A percentile compares a stretch with the other conserved stretches of the same genome.
phyloP scores from a whole-genome alignment of 92 coral and sea anemone species.

The Palythoa grandis region DNA sequence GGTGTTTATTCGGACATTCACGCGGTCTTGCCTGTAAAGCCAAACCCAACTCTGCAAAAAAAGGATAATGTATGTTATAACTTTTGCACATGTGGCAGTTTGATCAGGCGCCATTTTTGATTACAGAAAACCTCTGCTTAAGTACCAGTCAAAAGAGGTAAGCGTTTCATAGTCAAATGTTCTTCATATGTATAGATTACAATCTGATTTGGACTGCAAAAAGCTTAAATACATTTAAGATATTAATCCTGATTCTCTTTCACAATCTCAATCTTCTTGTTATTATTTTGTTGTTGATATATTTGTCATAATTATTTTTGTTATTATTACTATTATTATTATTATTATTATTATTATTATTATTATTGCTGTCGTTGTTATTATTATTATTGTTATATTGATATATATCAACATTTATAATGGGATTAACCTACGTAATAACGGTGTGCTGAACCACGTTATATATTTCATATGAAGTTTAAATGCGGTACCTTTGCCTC shows the following conservation, averaged over 20 bases:
- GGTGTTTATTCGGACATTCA: slow-evolving; percentile 5
- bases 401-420: neutral
- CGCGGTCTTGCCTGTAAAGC: neutral
- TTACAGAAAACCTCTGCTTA: neutral
- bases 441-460: neutral
- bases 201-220: too few species aligned
- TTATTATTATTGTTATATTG: neutral
- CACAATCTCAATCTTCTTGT: too few species aligned
- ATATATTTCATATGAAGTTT: neutral
- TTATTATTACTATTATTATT: neutral
- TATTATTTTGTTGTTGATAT: neutral
- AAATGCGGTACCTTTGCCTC: slow-evolving; percentile 22
- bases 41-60: slow-evolving; percentile 12
- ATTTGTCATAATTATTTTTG: neutral
- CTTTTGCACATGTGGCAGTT: neutral
- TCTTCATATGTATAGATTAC: too few species aligned
- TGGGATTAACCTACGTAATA: neutral
- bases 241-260: too few species aligned
- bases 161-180: neutral
- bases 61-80: neutral
- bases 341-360: too few species aligned
- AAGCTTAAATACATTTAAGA: too few species aligned
- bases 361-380: neutral
- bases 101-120: neutral
- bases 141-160: neutral